Evolutionary conservation across 1,140 invertebrate species (phyloP).

Genomic region (Cyclargus thomasi): DNA sequence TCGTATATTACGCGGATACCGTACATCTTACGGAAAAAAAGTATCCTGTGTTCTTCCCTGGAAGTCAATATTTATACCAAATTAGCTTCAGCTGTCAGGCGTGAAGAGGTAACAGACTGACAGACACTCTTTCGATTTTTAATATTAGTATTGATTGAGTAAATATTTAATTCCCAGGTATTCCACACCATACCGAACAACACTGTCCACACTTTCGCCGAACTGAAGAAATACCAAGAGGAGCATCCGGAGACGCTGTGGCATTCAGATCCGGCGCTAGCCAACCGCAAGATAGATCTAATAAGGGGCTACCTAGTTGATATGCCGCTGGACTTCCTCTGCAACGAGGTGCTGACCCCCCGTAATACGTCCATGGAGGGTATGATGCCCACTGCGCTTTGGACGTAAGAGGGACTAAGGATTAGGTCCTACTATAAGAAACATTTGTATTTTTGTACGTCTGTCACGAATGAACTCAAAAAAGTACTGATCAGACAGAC

Average conservation of each 20-base stretch:
- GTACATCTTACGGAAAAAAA: too few relatives aligned
- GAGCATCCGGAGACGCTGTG: conserved; percentile 77
- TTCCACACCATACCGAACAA: conserved; percentile 88
- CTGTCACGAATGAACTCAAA: too few relatives aligned
- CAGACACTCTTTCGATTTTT: too few relatives aligned
- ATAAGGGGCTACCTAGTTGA: conserved; percentile 91
- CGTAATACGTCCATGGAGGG: conserved; percentile 87
- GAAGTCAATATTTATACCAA: too few relatives aligned
- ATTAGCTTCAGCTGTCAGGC: too few relatives aligned
- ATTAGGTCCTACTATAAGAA: too few relatives aligned
- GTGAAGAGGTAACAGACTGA: too few relatives aligned
- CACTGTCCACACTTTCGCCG: conserved; percentile 82
- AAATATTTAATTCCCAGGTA: conserved; percentile 74
- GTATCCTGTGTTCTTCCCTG: too few relatives aligned
- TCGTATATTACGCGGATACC: too few relatives aligned
- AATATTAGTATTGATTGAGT: too few relatives aligned
- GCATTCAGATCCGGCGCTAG: conserved; percentile 80
- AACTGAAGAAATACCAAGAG: conserved; percentile 84
- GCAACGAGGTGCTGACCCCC: conserved; percentile 88
- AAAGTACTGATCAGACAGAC: too few relatives aligned
- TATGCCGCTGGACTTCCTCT: conserved; percentile 90
- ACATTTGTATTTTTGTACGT: too few relatives aligned
- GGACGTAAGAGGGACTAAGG: conserved; percentile 76
- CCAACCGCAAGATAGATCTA: conserved; percentile 81
- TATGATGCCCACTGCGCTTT: conserved; percentile 86